A percentile compares a stretch with the other conserved stretches of the same genome.
These are phyloP conservation scores for Heliconius nattereri DNA, from an alignment of 1,140 invertebrate genomes.

Conservation along the genomic window DNA sequence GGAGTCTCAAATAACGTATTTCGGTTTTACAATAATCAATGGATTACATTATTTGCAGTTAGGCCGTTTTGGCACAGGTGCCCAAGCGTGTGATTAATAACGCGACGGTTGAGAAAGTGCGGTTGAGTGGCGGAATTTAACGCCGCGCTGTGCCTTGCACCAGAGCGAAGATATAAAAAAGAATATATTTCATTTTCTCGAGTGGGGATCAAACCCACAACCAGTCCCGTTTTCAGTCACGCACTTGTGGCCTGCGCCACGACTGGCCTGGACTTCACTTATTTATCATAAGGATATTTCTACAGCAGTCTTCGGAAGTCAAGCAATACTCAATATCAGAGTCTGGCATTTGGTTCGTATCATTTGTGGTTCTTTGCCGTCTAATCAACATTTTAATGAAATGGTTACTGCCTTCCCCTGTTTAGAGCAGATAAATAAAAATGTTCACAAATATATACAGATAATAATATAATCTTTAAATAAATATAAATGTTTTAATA, in stretches of 20 bases:
- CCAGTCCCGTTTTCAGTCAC: not conserved
- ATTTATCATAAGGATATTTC: not conserved
- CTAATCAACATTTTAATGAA: not conserved
- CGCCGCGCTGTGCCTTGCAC: not conserved
- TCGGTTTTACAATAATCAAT: too few relatives aligned
- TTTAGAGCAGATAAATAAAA: too few relatives aligned
- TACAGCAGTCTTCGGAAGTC: not conserved
- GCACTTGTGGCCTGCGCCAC: not conserved
- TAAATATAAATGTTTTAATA: too few relatives aligned
- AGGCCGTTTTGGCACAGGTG: too few relatives aligned
- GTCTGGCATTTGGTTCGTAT: not conserved
- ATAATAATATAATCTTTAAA: too few relatives aligned
- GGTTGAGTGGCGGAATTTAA: not conserved
- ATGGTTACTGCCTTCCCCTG: not conserved
- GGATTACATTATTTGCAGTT: too few relatives aligned
- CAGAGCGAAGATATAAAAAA: not conserved
- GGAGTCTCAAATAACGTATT: too few relatives aligned
- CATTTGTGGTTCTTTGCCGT: not conserved
- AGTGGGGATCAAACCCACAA: not conserved
- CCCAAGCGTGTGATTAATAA: too few relatives aligned
- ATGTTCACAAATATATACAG: too few relatives aligned
- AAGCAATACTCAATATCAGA: not conserved
- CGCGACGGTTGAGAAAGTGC: not conserved
- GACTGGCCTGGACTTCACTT: not conserved
- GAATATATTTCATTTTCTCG: not conserved